Base-by-base conservation (phyloP, 1,140 invertebrate species). In the Drosophila parabipectinata region DNA sequence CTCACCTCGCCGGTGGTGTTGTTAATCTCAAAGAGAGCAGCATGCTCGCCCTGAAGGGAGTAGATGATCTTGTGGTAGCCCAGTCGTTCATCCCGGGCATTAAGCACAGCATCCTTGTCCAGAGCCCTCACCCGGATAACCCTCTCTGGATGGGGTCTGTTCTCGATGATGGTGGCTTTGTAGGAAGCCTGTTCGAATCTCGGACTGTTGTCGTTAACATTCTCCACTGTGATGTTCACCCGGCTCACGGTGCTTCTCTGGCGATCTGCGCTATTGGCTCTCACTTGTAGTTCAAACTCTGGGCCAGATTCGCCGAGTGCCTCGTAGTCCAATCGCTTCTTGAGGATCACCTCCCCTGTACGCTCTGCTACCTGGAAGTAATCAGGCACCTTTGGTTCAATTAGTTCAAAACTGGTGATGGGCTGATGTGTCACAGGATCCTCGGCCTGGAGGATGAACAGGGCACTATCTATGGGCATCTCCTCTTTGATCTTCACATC, bases 121-220 rank as follows among this genome's bases (percentile, higher is more conserved):
- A 90, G 93, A 0, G 96, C 96, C 72, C 93, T 93, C 0, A 96
- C 95, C 1, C 93, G 95, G 2, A 96, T 75, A 30, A 97, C 93
- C 2, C 94, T 92, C 77, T 96, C 95, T 0, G 95, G 94, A 60
- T 95, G 93, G 41, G 94, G 93, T 1, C 94, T 93, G 8, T 95
- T 96, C 92, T 97, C 96, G 1, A 94, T 75, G 4, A 97, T 93
- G 28, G 94, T 94, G 6, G 95, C 94, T 82, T 95, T 95, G 79
- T 96, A 96, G 4, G 94, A 90, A 93, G 93, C 93, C 75, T 95
- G 94, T 53, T 94, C 93, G 88, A 97, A 97, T 48, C 93, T 92
- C 0, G 97, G 96, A 74, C 94, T 93, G 85, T 97, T 97, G 80
- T 97, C 96, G 80, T 97, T 97, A 0, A 96, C 93, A 85, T 97